Conservation (phyloP, 2,888 invertebrate genomes). For the Rhagium mordax region DNA sequence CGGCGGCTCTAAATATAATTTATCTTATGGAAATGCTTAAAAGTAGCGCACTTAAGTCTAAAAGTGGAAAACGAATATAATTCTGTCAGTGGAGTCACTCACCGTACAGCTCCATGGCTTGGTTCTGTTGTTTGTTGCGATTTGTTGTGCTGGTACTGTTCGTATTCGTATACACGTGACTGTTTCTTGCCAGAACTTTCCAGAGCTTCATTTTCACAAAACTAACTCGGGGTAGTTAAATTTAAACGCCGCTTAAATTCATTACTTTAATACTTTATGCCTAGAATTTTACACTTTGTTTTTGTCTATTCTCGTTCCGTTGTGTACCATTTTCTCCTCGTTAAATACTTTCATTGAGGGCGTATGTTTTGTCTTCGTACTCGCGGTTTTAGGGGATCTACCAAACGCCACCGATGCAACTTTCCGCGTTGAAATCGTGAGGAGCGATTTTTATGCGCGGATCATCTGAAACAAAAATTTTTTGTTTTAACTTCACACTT, state of each 20-base stretch:
- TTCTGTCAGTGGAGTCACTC: constrained; percentile 40
- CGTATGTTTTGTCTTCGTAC: constrained; percentile 14
- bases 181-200: constrained; percentile 68
- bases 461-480: constrained; percentile 19
- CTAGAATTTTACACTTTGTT: constrained; percentile 22
- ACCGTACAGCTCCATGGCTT: constrained; percentile 62
- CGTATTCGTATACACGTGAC: constrained; percentile 64
- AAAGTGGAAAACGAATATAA: constrained; percentile 15
- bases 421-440: background rate
- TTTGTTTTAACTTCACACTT: no score
- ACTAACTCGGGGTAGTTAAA: constrained; percentile 7
- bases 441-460: no score
- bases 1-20: constrained; percentile 17
- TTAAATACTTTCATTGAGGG: constrained; percentile 9
- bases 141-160: constrained; percentile 41
- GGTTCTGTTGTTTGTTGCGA: constrained; percentile 55
- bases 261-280: constrained; percentile 2
- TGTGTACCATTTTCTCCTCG: constrained; percentile 11
- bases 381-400: background rate
- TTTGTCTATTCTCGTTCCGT: constrained; percentile 12
- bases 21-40: background rate
- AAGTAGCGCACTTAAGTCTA: constrained; percentile 5
- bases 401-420: background rate
- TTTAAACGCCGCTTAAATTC: constrained; percentile 17
- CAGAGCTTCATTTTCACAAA: constrained; percentile 69